Evolutionary conservation across 1,140 invertebrate species (phyloP), one percentile per base, ranked within the genome.

Genomic region (Phenacoccus solenopsis): DNA sequence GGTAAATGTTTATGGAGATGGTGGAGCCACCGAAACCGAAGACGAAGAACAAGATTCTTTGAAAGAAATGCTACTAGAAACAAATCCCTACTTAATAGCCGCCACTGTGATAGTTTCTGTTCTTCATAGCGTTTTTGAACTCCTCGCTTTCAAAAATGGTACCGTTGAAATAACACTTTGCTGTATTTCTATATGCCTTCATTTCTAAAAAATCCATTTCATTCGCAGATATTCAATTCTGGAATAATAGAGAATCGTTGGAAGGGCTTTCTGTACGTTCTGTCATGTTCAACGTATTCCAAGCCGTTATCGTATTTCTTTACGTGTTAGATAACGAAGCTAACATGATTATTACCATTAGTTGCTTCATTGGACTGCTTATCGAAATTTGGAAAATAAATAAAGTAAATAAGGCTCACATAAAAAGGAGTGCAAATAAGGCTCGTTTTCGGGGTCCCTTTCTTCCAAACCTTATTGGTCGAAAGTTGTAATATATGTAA

Each of bases 331-430:
- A 99, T 78, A 98, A 99, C 81, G 97, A 99, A 77, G 97, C 97
- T 1, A 99, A 99, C 80, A 91, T 92, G 32, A 86, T 99, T 72
- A 90, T 99, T 24, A 86, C 89, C 75, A 88, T 98, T 70, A 94
- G 91, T 72, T 94, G 93, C 75, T 89, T 90, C 74, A 87, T 99
- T 72, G 95, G 98, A 4, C 81, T 99, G 0, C 83, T 90, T n/a
- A 99, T 99, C 78, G 98, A 99, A 81, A 81, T 98, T 24, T 99
- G 98, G 98, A 99, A 99, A 81, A 98, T 99, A 69, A 92, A 97
- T 74, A 99, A 99, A 85, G 96, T 88, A 75, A 71, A 70, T 68
- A 16, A 38, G 20, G 38, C 24, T 32, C 7, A 56, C 25, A 49
- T 61, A 56, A 22, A 12, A 49, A 13, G 16, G 10, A n/a, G n/a